These are phyloP conservation scores for Rhipidura dahli DNA, from an alignment of 2,113 vertebrate species.

Conservation along the genomic window DNA sequence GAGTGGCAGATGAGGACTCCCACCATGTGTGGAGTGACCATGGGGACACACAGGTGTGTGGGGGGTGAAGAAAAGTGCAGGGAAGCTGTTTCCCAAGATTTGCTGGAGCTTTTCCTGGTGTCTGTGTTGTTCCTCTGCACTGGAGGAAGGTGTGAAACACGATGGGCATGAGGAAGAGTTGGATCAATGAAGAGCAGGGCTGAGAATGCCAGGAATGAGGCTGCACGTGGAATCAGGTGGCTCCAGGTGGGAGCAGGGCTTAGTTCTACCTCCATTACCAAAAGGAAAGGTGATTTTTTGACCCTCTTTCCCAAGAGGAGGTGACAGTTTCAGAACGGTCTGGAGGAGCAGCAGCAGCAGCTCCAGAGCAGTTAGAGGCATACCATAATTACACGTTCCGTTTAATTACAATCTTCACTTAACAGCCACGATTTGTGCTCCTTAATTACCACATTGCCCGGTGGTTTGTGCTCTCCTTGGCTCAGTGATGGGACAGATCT, in stretches of 20 bases:
- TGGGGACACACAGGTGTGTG: accelerated
- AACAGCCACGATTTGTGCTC: neutral
- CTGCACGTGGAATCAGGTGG: neutral
- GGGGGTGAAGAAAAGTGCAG: neutral
- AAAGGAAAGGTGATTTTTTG: neutral
- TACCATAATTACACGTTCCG: neutral
- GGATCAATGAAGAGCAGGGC: neutral
- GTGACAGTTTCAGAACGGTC: neutral
- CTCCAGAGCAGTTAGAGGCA: neutral
- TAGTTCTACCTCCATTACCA: neutral
- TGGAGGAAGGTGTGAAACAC: neutral
- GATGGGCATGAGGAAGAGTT: neutral
- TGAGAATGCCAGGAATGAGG: neutral
- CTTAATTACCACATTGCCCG: neutral
- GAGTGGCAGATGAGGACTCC: neutral
- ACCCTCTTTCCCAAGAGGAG: neutral
- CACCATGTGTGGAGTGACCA: accelerated
- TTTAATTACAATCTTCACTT: slow-evolving; percentile 12
- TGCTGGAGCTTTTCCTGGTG: neutral
- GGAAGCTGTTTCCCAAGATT: neutral
- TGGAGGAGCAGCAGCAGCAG: neutral
- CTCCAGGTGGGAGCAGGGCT: neutral
- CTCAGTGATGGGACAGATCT: neutral
- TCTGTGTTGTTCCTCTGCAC: neutral
- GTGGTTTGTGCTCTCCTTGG: neutral